These are phyloP conservation scores for Melieria omissa DNA, from an alignment of 2,888 invertebrate species.

Conservation along the genomic window DNA sequence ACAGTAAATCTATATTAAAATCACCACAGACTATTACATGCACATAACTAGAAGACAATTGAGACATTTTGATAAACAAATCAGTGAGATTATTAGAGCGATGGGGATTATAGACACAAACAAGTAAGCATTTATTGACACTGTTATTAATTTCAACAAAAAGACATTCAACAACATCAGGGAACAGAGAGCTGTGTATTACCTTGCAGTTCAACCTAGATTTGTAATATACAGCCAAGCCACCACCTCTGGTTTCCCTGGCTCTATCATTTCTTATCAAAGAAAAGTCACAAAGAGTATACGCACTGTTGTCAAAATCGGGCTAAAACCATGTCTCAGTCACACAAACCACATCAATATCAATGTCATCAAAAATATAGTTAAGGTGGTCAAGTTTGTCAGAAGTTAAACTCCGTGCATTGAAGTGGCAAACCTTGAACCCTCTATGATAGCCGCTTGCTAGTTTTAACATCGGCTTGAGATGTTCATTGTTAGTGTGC, in stretches of 20 bases:
- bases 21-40: too few species aligned
- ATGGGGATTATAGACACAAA: too few species aligned
- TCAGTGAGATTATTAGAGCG: too few species aligned
- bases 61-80: too few species aligned
- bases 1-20: too few species aligned
- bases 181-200: background rate
- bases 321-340: background rate
- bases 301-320: background rate
- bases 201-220: background rate
- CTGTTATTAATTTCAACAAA: conserved; percentile 10
- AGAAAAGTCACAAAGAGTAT: conserved; percentile 11
- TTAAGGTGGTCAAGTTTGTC: conserved; percentile 8
- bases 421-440: conserved; percentile 7
- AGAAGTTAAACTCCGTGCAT: conserved; percentile 8
- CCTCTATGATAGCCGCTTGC: too few species aligned
- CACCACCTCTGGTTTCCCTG: conserved; percentile 7
- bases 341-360: conserved; percentile 10
- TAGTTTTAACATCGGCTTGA: too few species aligned
- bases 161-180: conserved; percentile 15
- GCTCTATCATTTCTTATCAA: conserved; percentile 14
- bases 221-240: conserved; percentile 8
- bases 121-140: too few species aligned
- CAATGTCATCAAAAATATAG: conserved; percentile 9
- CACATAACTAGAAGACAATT: too few species aligned
- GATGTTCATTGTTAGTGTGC: too few species aligned